Conservation (phyloP, 2,888 invertebrate species). For the Myathropa florea region DNA sequence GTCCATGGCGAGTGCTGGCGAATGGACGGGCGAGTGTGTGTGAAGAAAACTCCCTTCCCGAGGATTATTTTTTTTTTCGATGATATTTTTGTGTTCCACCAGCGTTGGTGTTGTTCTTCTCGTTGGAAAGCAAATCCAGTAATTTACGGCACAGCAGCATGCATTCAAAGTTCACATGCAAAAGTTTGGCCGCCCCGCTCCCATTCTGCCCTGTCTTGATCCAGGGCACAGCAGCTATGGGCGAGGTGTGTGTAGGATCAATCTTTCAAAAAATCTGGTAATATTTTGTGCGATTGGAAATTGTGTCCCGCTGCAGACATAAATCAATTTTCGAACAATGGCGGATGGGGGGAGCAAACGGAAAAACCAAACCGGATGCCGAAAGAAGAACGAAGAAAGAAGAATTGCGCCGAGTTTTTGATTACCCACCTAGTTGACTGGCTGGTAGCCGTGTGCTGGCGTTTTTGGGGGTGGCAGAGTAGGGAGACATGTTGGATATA, state of each 20-base stretch:
- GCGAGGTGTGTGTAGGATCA: conserved; percentile 38
- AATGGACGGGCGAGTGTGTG: not conserved
- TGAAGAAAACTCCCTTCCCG: not conserved
- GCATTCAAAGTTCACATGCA: conserved; percentile 50
- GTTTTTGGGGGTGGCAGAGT: not conserved
- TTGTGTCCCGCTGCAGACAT: conserved; percentile 67
- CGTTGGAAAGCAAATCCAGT: conserved; percentile 33
- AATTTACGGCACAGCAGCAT: conserved; percentile 55
- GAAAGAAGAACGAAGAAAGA: conserved; percentile 17
- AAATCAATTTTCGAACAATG: conserved; percentile 66
- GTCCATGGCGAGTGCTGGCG: not conserved
- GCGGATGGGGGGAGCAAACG: not conserved
- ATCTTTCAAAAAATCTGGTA: conserved; percentile 68
- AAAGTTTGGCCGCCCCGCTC: conserved; percentile 3
- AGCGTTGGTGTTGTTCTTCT: not conserved
- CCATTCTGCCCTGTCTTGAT: no score
- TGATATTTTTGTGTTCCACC: not conserved
- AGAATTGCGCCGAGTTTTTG: conserved; percentile 64
- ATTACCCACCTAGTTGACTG: conserved; percentile 42
- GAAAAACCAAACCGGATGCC: no score
- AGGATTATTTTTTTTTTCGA: conserved; percentile 32
- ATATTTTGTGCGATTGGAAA: conserved; percentile 67
- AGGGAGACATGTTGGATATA: conserved; percentile 34
- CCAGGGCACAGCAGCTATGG: not conserved
- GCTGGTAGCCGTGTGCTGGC: not conserved